phyloP scores from a whole-genome alignment of 2,113 vertebrate species.

The Hyperoodon ampullatus region DNA sequence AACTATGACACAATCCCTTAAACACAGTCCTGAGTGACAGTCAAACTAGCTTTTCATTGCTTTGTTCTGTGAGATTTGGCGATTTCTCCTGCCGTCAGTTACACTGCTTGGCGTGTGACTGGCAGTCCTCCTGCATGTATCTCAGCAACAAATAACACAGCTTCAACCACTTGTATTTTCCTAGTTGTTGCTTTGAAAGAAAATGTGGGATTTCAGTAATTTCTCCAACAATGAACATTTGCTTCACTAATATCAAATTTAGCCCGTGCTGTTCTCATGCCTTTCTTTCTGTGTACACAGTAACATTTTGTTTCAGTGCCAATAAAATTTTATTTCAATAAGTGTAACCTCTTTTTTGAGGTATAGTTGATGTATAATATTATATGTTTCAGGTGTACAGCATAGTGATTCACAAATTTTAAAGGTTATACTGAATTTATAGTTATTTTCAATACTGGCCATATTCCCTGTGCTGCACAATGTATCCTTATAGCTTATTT shows the following conservation, averaged over 20 bases:
- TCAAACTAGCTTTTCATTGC: neutral
- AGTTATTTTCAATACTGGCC: neutral
- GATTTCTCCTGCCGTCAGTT: neutral
- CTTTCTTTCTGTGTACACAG: conserved; percentile 20
- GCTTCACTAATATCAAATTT: conserved; percentile 11
- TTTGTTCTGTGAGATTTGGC: neutral
- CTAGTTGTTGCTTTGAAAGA: conserved; percentile 27
- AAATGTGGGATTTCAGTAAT: conserved; percentile 12
- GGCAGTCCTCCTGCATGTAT: neutral
- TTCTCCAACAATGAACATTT: conserved; percentile 35
- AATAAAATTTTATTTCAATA: conserved; percentile 36
- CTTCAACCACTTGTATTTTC: neutral
- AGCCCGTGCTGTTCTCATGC: neutral
- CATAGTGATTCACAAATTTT: neutral
- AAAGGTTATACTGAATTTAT: neutral
- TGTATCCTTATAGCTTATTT: neutral
- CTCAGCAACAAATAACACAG: neutral
- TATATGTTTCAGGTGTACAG: neutral
- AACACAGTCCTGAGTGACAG: neutral
- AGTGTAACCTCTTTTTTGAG: neutral
- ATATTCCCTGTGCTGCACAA: neutral
- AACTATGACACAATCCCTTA: neutral
- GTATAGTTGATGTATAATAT: neutral
- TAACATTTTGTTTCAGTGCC: neutral
- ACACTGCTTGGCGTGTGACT: neutral